Base-by-base conservation (phyloP, 2,888 invertebrate genomes). In the Dione vanillae region DNA sequence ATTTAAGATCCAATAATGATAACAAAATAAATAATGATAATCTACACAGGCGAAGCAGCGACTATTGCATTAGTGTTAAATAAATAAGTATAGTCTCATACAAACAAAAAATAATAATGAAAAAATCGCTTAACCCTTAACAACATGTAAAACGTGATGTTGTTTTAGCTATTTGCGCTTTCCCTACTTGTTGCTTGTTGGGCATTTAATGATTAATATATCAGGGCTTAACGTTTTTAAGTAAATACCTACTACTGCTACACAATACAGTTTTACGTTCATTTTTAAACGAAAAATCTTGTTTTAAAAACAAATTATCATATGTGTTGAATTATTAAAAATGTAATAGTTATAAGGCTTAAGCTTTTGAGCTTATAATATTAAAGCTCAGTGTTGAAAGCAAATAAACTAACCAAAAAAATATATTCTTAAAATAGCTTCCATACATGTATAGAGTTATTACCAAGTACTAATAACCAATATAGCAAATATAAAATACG, bases 121-220 rank as follows among this genome's bases (percentile, higher is more conserved):
- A 54, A 54, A 54, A 54, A 37, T n/a, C 54, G 14, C 58, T 59
- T 41, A 59, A 40, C 40, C 12, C 9, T 43, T 20, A 59, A n/a
- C 43, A 59, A 19, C 41, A 9, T 20, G 43, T 59, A 43, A 43
- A 59, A 43, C n/a, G 41, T n/a, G 14, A 43, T 43, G 43, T 27
- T n/a, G 43, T 59, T 59, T 59, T 27, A 41, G 59, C 43, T 20
- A 43, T 43, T 59, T 43, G 59, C 43, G 27, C 43, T 59, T 59
- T 20, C 41, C 43, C 20, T 59, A 59, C 59, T 59, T 43, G 43
- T 59, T 59, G 59, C 59, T 59, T 43, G 51, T 49, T 35, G 40
- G 12, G 37, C 35, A 20, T 49, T 37, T 51, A 65, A 51, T 40
- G 47, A 65, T 56, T 37, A 56, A 56, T 56, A 56, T 37, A 37